Base-by-base conservation (phyloP, 1,140 invertebrate species). In the Drosophila arawakana region DNA sequence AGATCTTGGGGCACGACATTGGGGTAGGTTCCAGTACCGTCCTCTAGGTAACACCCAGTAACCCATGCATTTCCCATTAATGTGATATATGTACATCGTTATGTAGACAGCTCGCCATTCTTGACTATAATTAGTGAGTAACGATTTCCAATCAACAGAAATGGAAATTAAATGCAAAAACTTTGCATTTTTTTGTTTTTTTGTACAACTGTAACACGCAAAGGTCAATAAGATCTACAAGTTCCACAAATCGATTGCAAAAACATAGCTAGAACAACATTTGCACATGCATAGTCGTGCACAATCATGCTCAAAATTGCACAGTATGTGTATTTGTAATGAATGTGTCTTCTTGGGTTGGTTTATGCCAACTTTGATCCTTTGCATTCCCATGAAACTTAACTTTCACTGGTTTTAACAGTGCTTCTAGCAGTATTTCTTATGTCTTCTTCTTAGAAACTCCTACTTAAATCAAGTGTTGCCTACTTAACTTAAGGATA, bases 191-290 rank as follows among this genome's bases (percentile, higher is more conserved):
- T 18, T 52, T 69, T 55, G 2, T 0, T 30, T 30, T 5, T 30
- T 6, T 30, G 25, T 5, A 5, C 25, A 30, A 35, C 35, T 52
- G 13, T 10, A 39, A 47, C 71, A 73, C 65, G 71, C 71, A 55
- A 73, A 50, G 54, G 18, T 69, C 41, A 55, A 39, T 49, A 41
- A 68, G 39, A 68, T 73, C 70, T 66, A 8, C 5, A 1, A 15
- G 15, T 11, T n/a, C 15, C n/a, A 18, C 35, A 69, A 60, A 13
- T n/a, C 58, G 10, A 30, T 47, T 34, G 50, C 60, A 21, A 46
- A 13, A 54, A 37, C 39, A 25, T 41, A 59, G 21, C 30, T 37
- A 5, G 30, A 54, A 37, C 50, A 54, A 34, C n/a, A n/a, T 52
- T 52, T 52, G 8, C 18, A 49, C 47, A 49, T 49, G 47, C 8